Evolutionary conservation across 2,113 vertebrate genomes (phyloP).

Genomic region (Fukomys damarensis): DNA sequence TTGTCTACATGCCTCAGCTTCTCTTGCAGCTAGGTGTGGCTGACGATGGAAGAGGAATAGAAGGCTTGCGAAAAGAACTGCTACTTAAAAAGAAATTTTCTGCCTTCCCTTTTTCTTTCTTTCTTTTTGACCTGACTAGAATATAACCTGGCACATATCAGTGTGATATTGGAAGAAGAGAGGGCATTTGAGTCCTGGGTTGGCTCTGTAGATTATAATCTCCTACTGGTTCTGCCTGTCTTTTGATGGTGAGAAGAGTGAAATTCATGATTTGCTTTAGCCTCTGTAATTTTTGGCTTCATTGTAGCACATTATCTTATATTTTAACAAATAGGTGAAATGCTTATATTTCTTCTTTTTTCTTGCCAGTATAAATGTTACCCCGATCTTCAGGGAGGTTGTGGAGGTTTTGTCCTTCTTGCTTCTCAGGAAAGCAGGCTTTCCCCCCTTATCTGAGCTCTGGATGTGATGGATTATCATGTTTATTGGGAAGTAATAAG

Average conservation of each 20-base stretch:
- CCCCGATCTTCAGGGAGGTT: not conserved
- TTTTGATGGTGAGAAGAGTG: conserved; percentile 8
- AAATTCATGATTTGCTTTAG: not conserved
- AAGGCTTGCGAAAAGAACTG: not conserved
- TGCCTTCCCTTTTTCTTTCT: not conserved
- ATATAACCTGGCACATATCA: not conserved
- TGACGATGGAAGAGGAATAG: not conserved
- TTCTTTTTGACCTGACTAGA: conserved; percentile 14
- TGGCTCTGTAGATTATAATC: not conserved
- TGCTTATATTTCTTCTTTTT: not conserved
- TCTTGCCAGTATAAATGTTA: not conserved
- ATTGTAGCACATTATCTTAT: not conserved
- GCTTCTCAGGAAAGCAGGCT: not conserved
- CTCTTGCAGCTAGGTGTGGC: not conserved
- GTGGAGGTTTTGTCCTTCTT: not conserved
- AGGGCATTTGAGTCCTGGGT: not conserved
- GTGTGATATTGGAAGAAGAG: not conserved
- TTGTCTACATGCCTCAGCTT: not conserved
- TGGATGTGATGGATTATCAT: not conserved
- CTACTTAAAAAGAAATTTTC: not conserved
- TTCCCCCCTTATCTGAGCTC: not conserved
- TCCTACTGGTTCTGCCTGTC: not conserved
- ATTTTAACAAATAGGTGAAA: not conserved
- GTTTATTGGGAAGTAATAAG: not conserved
- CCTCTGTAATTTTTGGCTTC: not conserved